Conservation (phyloP, 1,140 invertebrate species). For the Drosophila pectinifera region DNA sequence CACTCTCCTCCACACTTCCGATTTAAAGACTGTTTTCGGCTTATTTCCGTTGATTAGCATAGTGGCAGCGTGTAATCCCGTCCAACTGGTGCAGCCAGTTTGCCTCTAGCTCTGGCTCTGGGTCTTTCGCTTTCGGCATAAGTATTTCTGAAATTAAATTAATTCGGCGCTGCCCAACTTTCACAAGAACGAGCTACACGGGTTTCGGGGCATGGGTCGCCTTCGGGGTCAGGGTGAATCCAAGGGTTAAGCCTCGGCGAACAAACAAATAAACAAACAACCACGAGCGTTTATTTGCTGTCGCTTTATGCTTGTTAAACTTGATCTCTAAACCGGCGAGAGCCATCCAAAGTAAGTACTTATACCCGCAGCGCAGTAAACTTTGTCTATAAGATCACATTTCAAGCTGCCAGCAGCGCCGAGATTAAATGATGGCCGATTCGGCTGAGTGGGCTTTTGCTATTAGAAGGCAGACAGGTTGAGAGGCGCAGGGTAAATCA, state of each 20-base stretch:
- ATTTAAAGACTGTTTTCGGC: slow-evolving; percentile 5
- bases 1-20: slow-evolving; percentile 16
- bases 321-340: slow-evolving; percentile 62
- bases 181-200: slow-evolving; percentile 74
- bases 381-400: slow-evolving; percentile 73
- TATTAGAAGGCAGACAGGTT: slow-evolving; percentile 62
- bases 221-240: slow-evolving; percentile 66
- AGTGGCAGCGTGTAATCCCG: slow-evolving; percentile 39
- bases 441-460: slow-evolving; percentile 64
- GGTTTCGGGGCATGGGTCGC: slow-evolving; percentile 46
- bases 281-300: slow-evolving; percentile 52
- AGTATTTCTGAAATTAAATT: slow-evolving; percentile 30
- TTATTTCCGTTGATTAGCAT: slow-evolving; percentile 51
- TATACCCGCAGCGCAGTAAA: slow-evolving; percentile 39
- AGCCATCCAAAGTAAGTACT: slow-evolving; percentile 34
- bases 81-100: slow-evolving; percentile 75
- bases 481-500: slow-evolving; percentile 11
- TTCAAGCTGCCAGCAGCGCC: slow-evolving; percentile 51
- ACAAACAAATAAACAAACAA: slow-evolving; percentile 49
- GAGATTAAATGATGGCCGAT: slow-evolving; percentile 72
- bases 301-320: slow-evolving; percentile 67
- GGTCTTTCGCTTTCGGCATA: slow-evolving; percentile 54
- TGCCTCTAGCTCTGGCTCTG: slow-evolving; percentile 36
- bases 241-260: slow-evolving; percentile 29
- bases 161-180: slow-evolving; percentile 51